These are phyloP conservation scores for Muricea muricata DNA, from an alignment of 92 coral and sea anemone genomes.

Conservation along the genomic window DNA sequence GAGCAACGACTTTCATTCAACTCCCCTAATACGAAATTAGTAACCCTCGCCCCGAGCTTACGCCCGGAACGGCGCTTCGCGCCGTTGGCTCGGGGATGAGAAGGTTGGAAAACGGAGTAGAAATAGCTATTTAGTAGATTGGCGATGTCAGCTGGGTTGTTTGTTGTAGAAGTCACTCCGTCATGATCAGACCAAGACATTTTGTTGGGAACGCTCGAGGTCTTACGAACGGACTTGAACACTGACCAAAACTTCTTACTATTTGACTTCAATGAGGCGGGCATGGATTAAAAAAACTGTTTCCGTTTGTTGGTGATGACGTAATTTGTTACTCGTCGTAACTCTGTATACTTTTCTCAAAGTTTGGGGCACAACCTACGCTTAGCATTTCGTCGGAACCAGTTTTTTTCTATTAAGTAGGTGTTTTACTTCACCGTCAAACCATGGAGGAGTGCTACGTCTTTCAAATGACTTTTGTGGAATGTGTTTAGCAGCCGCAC, in stretches of 20 bases:
- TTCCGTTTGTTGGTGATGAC: neutral
- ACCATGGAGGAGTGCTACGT: conserved; percentile 42
- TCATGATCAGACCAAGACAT: conserved; percentile 33
- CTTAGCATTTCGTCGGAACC: neutral
- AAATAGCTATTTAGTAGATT: neutral
- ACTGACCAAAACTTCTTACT: conserved; percentile 51
- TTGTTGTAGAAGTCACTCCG: neutral
- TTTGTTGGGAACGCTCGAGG: conserved; percentile 43
- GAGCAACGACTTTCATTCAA: no score
- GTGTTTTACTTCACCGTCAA: conserved; percentile 44
- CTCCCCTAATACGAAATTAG: no score
- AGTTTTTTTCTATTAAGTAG: neutral
- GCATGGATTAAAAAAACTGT: neutral
- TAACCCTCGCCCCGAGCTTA: no score
- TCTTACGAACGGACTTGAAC: conserved; percentile 40
- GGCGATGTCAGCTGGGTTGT: conserved; percentile 1
- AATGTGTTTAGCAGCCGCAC: conserved; percentile 31
- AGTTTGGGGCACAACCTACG: neutral
- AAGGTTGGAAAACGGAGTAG: conserved; percentile 38
- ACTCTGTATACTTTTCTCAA: neutral
- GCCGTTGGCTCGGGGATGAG: no score
- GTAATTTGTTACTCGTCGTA: neutral
- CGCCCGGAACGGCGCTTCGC: no score
- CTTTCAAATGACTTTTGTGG: conserved; percentile 40
- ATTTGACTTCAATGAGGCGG: conserved; percentile 18